Evolutionary conservation across 2,797 vertebrate species (phyloP), one percentile per base, ranked within the genome.

Genomic region (Erpetoichthys calabaricus): DNA sequence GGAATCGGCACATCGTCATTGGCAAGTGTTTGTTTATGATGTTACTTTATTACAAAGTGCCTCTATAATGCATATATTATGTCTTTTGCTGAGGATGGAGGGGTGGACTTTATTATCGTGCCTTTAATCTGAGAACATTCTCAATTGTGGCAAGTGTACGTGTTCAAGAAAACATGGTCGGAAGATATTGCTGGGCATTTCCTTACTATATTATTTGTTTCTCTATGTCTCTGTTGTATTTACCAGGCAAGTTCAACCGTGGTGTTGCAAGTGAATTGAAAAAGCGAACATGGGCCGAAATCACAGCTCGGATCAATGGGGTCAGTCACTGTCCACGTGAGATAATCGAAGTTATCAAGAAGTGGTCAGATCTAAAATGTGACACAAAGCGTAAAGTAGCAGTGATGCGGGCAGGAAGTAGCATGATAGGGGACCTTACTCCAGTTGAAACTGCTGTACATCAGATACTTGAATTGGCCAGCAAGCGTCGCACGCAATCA

Each of bases 291-390:
- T 88, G 84, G 86, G 80, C 84, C 3, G 78, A 84, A 64, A 86
- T 87, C 7, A 82, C 86, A 0, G 82, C 81, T 1, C 76, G 80
- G 3, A 75, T 87, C 44, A 88, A 88, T 43, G 82, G 85, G 67
- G 85, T 88, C 0, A 82, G 83, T 3, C 83, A 86, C 64, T 87
- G 82, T 57, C 81, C 83, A 49, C 79, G 83, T 0, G 84, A 86
- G 60, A 75, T 87, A 64, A 79, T 82, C 2, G 85, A 87, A 72
- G 81, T 87, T 67, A 84, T 86, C 67, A 87, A 87, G 72, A 87
- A 87, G 46, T 87, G 85, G 85, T 81, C 84, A 0, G 85, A 87
- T 65, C 80, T 87, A 2, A 87, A 86, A 57, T 87, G 83, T 0
- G 85, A 87, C 8, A 83, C 78, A 3, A 81, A 82, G 67, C 71